Evolutionary conservation across 2,113 vertebrate genomes (phyloP).

Genomic region (Tyto alba): DNA sequence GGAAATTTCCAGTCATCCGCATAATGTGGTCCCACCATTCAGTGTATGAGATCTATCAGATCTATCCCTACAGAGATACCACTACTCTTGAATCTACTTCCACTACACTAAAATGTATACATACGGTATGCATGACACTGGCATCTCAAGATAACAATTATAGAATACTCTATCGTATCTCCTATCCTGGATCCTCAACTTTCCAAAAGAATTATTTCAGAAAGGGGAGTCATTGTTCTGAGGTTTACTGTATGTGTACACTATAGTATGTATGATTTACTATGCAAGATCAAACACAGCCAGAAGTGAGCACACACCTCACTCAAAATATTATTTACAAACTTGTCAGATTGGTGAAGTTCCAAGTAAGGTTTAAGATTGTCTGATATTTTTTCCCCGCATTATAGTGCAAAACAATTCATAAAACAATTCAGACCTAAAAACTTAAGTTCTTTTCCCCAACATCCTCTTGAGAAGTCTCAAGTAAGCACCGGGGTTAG

Average conservation of each 20-base stretch:
- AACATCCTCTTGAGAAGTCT: not conserved
- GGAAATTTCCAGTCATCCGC: not conserved
- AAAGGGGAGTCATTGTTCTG: not conserved
- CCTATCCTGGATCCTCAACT: not conserved
- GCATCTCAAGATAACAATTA: not conserved
- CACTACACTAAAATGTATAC: not conserved
- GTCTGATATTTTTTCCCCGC: not conserved
- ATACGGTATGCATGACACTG: not conserved
- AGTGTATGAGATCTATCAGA: not conserved
- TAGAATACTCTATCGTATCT: not conserved
- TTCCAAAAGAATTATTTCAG: not conserved
- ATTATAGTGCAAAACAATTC: not conserved
- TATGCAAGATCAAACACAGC: not conserved
- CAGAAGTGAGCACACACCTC: not conserved
- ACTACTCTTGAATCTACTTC: not conserved
- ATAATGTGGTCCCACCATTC: not conserved
- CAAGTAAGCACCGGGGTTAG: not conserved
- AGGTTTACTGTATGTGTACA: accelerated
- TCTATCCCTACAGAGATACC: not conserved
- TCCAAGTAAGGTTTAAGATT: not conserved
- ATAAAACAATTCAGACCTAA: not conserved
- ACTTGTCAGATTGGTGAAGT: not conserved
- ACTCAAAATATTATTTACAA: not conserved
- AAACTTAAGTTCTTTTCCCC: not conserved
- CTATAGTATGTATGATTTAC: not conserved